A percentile compares a stretch with the other conserved stretches of the same genome.
Conservation (phyloP, 1,140 invertebrate species). For the Pseudomyrmex gracilis region DNA sequence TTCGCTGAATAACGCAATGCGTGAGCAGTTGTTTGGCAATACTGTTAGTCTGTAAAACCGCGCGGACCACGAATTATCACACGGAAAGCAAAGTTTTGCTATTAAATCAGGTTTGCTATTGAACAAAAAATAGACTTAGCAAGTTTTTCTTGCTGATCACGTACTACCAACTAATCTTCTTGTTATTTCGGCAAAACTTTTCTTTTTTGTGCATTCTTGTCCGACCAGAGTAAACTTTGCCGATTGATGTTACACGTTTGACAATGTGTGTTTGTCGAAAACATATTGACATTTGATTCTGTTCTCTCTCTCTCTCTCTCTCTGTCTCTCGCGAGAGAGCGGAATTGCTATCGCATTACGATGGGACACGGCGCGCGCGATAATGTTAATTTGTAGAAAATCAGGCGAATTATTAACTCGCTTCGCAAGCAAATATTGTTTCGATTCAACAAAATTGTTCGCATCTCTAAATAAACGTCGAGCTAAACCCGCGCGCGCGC, state of each 20-base stretch:
- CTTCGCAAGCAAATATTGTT: constrained; percentile 16
- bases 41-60: background rate
- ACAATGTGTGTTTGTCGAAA: constrained; percentile 22
- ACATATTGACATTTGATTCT: no score
- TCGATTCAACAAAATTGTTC: constrained; percentile 7
- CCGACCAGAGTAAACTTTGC: background rate
- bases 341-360: background rate
- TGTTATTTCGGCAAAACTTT: no score
- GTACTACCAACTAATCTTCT: no score
- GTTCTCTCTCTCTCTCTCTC: no score
- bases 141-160: no score
- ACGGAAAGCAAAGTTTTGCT: no score
- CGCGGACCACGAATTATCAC: no score
- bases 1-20: background rate
- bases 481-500: background rate
- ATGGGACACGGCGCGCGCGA: background rate
- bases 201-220: no score
- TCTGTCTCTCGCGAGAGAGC: background rate
- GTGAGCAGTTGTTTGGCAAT: background rate
- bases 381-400: constrained; percentile 41
- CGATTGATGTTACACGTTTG: constrained; percentile 9
- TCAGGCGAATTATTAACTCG: constrained; percentile 20
- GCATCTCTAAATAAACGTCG: background rate
- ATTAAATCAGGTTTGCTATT: no score
- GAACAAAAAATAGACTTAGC: no score